These are phyloP conservation scores for Steromphala cineraria DNA, from an alignment of 2,888 invertebrate species.

Conservation along the genomic window DNA sequence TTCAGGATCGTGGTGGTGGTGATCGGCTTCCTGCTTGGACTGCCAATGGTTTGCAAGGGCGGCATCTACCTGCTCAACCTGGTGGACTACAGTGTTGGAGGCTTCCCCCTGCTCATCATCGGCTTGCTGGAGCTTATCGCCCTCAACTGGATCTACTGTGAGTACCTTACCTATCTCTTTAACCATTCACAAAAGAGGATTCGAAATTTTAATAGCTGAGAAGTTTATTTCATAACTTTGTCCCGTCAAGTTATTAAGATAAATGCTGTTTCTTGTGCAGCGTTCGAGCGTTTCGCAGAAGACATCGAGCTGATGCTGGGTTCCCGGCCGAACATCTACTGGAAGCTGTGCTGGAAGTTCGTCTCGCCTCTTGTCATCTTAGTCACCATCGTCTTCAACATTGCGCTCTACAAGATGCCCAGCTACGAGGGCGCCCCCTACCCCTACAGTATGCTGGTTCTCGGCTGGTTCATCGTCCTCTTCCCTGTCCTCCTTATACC, in stretches of 20 bases:
- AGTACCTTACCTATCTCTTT: no score
- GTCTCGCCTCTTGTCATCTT: constrained; percentile 54
- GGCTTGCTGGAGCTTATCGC: constrained; percentile 71
- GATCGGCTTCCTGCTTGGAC: constrained; percentile 62
- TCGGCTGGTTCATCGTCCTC: constrained; percentile 7
- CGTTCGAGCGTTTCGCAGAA: constrained; percentile 67
- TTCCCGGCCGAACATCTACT: constrained; percentile 66
- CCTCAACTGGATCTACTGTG: constrained; percentile 74
- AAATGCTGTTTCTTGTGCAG: constrained; percentile 44
- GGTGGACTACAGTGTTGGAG: constrained; percentile 73
- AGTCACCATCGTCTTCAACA: constrained; percentile 67
- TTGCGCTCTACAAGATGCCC: constrained; percentile 65
- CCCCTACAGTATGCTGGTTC: constrained; percentile 23
- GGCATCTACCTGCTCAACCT: constrained; percentile 74
- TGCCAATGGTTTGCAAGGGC: constrained; percentile 70
- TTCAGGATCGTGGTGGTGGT: constrained; percentile 63
- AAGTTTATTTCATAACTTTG: no score
- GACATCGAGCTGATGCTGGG: constrained; percentile 74
- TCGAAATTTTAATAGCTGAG: no score
- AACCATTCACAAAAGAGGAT: no score
- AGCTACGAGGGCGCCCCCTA: constrained; percentile 64
- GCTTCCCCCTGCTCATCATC: constrained; percentile 74
- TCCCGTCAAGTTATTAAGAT: no score
- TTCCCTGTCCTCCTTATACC: constrained; percentile 40
- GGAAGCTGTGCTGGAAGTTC: constrained; percentile 71